Percentiles rank a stretch among this genome's conserved stretches.
Conservation (phyloP, 2,888 invertebrate species). For the Didymodactylos carnosus region DNA sequence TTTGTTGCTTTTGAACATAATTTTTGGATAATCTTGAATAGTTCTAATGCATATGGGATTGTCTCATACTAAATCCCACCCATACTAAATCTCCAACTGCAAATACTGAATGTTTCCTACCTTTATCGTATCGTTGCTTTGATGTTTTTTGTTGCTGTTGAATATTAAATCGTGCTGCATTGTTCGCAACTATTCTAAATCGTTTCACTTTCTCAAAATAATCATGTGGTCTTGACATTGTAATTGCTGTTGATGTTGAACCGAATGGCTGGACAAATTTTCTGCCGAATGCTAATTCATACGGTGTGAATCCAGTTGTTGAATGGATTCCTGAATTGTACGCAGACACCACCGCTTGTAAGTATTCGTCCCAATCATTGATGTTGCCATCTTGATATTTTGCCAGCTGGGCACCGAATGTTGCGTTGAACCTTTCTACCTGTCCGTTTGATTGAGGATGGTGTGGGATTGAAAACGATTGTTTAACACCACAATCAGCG, state of each 20-base stretch:
- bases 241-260: background rate
- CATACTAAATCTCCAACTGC: background rate
- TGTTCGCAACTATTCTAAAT: background rate
- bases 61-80: no score
- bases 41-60: no score
- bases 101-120: background rate
- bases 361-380: background rate
- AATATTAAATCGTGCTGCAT: background rate
- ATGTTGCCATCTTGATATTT: background rate
- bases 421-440: slow-evolving; percentile 14
- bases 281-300: background rate
- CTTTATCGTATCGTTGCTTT: background rate
- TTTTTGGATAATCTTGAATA: no score
- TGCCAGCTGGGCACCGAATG: background rate
- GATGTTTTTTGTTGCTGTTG: background rate
- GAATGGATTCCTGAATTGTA: background rate
- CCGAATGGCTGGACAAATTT: background rate
- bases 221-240: background rate
- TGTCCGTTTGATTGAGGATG: background rate
- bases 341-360: background rate
- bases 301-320: background rate
- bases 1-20: no score
- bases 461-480: slow-evolving; percentile 16
- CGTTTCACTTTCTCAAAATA: background rate
- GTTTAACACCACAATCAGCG: slow-evolving; percentile 12